A percentile compares a stretch with the other conserved stretches of the same genome.
phyloP scores from a whole-genome alignment of 2,797 vertebrate species.

The Eutrigla gurnardus region DNA sequence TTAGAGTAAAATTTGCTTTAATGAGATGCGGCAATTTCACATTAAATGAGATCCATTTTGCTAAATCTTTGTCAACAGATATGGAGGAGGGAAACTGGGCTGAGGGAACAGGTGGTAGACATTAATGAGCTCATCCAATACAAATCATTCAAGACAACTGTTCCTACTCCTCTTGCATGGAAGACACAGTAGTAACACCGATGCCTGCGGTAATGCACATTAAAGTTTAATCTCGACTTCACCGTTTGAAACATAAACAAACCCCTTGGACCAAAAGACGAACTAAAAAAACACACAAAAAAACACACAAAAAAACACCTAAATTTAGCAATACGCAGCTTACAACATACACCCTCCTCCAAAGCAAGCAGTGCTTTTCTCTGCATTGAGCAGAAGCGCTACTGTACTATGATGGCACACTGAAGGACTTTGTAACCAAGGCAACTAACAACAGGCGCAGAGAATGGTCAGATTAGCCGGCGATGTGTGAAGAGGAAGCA shows the following conservation, averaged over 20 bases:
- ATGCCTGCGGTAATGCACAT: slow-evolving; percentile 40
- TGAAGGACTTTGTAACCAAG: slow-evolving; percentile 84
- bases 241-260: slow-evolving; percentile 64
- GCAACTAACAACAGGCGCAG: slow-evolving; percentile 83
- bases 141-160: slow-evolving; percentile 46
- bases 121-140: slow-evolving; percentile 50
- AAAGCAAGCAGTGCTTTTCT: slow-evolving; percentile 60
- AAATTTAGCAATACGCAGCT: slow-evolving; percentile 72
- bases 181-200: slow-evolving; percentile 51
- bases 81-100: slow-evolving; percentile 33
- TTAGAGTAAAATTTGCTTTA: slow-evolving; percentile 26
- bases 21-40: slow-evolving; percentile 31
- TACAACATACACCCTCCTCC: slow-evolving; percentile 46
- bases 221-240: slow-evolving; percentile 50
- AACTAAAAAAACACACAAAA: neutral
- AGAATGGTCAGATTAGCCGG: slow-evolving; percentile 81
- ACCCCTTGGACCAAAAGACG: slow-evolving; percentile 41
- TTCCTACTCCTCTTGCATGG: slow-evolving; percentile 34
- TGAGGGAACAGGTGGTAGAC: slow-evolving; percentile 56
- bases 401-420: slow-evolving; percentile 76
- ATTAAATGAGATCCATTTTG: slow-evolving; percentile 41
- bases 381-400: slow-evolving; percentile 64
- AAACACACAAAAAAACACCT: slow-evolving; percentile 25
- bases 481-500: slow-evolving; percentile 72
- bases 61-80: slow-evolving; percentile 41